Evolutionary conservation across 1,140 invertebrate genomes (phyloP), one percentile per base, ranked within the genome.

Genomic region (Sipha flava): DNA sequence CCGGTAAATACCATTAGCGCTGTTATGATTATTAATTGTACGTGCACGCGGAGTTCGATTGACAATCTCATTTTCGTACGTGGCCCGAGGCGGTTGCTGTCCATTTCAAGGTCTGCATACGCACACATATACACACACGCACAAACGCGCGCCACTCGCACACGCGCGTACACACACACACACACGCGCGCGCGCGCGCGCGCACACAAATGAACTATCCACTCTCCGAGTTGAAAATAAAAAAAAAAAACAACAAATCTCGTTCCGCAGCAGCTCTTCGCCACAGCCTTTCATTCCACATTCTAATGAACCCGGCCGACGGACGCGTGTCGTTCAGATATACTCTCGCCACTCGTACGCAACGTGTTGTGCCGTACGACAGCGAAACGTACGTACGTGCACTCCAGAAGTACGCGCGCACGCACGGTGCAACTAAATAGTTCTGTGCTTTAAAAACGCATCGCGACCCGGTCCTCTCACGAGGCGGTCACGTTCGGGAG

Each of bases 211-310:
- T 23, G 23, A 16, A 62, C 59, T 6, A 43, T 73, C 26, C 68
- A 18, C 68, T 72, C 70, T 37, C 47, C 70, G 70, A 26, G 70
- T 34, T 37, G 2, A 16, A 43, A 68, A 66, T 26, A 68, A 43
- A 68, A 26, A 26, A n/a, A 23, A 54, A 49, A 52, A 16, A 40
- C 16, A 57, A 72, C 12, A 73, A 73, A 77, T 77, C 72, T 77
- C 72, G 72, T 77, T 77, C 49, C 72, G 72, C 72, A 16, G 72
- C 72, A 57, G 72, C 72, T 77, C 72, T 77, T 77, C 72, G 72
- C 72, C 34, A 52, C 31, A 57, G 72, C 72, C 72, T 77, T 77
- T 77, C 72, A 77, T 77, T 77, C 72, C 34, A 77, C 72, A 77
- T 77, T 77, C 72, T 77, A 57, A 77, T 77, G 49, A 77, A 77